phyloP scores from a whole-genome alignment of 2,888 invertebrate genomes.

The Axea sp. region DNA sequence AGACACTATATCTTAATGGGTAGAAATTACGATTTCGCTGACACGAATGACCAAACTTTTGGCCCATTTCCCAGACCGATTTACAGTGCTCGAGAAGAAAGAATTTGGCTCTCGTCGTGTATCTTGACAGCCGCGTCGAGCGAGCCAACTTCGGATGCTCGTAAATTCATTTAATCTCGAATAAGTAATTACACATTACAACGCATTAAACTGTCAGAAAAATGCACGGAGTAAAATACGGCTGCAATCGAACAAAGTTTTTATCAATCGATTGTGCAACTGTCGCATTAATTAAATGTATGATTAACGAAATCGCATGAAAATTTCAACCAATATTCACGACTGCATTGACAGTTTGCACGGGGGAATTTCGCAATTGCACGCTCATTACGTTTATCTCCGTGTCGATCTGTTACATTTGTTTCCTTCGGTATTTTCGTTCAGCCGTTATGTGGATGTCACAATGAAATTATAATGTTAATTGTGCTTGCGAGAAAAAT shows the following conservation, averaged over 20 bases:
- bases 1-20: conserved; percentile 56
- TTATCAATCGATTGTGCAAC: conserved; percentile 24
- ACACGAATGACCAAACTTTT: conserved; percentile 71
- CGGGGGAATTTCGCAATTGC: conserved; percentile 61
- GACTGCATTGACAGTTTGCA: conserved; percentile 63
- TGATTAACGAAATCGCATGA: conserved; percentile 31
- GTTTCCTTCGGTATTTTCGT: conserved; percentile 27
- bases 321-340: conserved; percentile 49
- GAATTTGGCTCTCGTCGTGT: conserved; percentile 60
- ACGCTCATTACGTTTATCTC: conserved; percentile 38
- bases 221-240: conserved; percentile 27
- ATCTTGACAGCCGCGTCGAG: conserved; percentile 66
- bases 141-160: conserved; percentile 57
- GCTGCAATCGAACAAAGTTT: conserved; percentile 10
- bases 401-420: conserved; percentile 1
- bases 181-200: conserved; percentile 56
- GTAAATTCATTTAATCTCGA: conserved; percentile 61
- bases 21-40: conserved; percentile 71
- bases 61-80: conserved; percentile 74
- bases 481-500: conserved; percentile 16
- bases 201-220: conserved; percentile 48
- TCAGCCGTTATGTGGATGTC: too few species aligned
- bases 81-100: conserved; percentile 67
- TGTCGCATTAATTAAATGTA: conserved; percentile 28
- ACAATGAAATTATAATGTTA: conserved; percentile 1